A percentile compares a stretch with the other conserved stretches of the same genome.
These are phyloP conservation scores for Melanargia galathea DNA, from an alignment of 2,888 invertebrate species.

Conservation along the genomic window DNA sequence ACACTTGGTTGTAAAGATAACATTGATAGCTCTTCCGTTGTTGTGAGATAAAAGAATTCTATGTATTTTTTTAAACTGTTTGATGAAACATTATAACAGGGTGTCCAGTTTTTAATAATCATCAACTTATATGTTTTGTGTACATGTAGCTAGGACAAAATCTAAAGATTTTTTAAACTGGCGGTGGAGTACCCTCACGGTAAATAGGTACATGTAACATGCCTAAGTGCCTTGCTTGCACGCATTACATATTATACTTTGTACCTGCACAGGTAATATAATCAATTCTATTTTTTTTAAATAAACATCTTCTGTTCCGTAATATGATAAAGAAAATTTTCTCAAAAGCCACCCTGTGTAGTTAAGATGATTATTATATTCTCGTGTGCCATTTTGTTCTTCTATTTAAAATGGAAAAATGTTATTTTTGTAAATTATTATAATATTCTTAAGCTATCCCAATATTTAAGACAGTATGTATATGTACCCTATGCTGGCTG, in stretches of 20 bases:
- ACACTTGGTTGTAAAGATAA: background rate
- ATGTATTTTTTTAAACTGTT: no score
- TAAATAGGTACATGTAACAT: no score
- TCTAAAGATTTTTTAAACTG: no score
- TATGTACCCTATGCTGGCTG: slow-evolving; percentile 24
- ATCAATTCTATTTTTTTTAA: background rate
- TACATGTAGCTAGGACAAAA: no score
- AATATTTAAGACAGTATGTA: slow-evolving; percentile 28
- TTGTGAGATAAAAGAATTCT: background rate
- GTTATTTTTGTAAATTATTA: slow-evolving; percentile 50
- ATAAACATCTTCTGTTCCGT: background rate
- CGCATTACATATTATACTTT: no score
- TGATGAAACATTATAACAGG: no score
- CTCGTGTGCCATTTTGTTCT: slow-evolving; percentile 67
- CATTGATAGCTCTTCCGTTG: background rate
- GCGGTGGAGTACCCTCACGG: no score
- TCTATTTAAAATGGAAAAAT: slow-evolving; percentile 45
- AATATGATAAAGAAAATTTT: background rate
- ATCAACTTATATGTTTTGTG: no score
- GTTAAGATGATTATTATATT: slow-evolving; percentile 36
- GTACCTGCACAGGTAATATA: no score
- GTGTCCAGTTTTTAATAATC: no score
- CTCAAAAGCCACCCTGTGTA: slow-evolving; percentile 2
- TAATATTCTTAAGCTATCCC: slow-evolving; percentile 45
- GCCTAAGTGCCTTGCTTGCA: no score